Evolutionary conservation across 1,140 invertebrate species (phyloP).

Genomic region (Latrodectus geometricus): DNA sequence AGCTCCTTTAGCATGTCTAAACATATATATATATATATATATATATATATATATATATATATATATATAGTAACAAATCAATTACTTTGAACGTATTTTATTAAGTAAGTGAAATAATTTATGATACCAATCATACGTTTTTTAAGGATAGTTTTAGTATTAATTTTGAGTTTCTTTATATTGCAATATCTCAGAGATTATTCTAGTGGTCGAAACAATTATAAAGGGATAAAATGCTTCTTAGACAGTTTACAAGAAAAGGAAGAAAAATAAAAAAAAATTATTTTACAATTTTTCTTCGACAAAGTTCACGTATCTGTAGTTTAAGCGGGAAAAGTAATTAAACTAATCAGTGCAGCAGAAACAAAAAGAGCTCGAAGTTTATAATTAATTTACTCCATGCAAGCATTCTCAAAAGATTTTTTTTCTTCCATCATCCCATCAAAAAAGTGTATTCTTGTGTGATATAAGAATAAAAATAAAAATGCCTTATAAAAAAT

Average conservation of each 20-base stretch:
- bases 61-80: too few species aligned
- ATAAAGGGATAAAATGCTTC: conserved; percentile 48
- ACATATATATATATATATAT: too few species aligned
- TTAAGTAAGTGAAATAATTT: too few species aligned
- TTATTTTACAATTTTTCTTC: neutral
- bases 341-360: conserved; percentile 59
- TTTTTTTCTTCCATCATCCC: conserved; percentile 25
- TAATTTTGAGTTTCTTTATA: neutral
- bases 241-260: neutral
- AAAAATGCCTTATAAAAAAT: conserved; percentile 14
- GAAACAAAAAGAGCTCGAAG: conserved; percentile 49
- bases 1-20: too few species aligned
- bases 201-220: conserved; percentile 15
- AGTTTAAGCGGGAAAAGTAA: conserved; percentile 49
- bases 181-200: neutral
- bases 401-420: conserved; percentile 5
- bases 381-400: conserved; percentile 58
- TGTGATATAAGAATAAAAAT: conserved; percentile 36
- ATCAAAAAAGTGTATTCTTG: conserved; percentile 41
- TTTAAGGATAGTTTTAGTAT: too few species aligned
- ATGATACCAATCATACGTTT: too few species aligned
- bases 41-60: too few species aligned
- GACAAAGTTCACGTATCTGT: conserved; percentile 23
- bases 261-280: conserved; percentile 7
- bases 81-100: too few species aligned